Percentiles rank a stretch among this genome's conserved stretches.
These are phyloP conservation scores for Leptonema lineaticorne DNA, from an alignment of 1,140 invertebrate genomes.

Conservation along the genomic window DNA sequence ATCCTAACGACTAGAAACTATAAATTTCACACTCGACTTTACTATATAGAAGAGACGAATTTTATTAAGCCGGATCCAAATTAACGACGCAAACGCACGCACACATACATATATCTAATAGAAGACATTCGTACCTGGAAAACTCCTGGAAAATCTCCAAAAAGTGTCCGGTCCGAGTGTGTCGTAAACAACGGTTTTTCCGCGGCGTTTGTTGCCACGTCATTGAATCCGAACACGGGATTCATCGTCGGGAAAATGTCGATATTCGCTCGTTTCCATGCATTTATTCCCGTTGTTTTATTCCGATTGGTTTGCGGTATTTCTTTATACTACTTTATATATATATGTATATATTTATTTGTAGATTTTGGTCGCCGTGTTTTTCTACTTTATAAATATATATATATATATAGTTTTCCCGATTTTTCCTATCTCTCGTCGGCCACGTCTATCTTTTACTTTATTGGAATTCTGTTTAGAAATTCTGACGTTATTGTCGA, in stretches of 20 bases:
- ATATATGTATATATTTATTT: too few relatives aligned
- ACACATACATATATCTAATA: too few relatives aligned
- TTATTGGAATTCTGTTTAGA: not conserved
- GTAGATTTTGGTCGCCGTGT: too few relatives aligned
- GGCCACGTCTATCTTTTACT: too few relatives aligned
- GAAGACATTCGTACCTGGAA: conserved; percentile 17
- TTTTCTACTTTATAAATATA: too few relatives aligned
- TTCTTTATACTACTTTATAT: too few relatives aligned
- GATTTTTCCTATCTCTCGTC: not conserved
- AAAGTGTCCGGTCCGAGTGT: not conserved
- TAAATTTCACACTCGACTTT: too few relatives aligned
- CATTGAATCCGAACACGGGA: conserved; percentile 4
- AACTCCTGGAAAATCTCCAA: conserved; percentile 9
- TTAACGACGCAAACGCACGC: too few relatives aligned
- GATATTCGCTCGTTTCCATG: not conserved
- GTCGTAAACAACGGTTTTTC: conserved; percentile 9
- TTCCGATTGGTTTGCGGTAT: not conserved
- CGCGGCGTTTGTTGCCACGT: conserved; percentile 20
- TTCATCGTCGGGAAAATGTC: conserved; percentile 4
- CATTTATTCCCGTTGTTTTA: conserved; percentile 2
- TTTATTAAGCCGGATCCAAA: too few relatives aligned
- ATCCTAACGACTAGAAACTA: too few relatives aligned
- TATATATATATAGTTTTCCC: too few relatives aligned
- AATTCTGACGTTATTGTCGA: not conserved
- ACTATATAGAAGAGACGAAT: too few relatives aligned